A percentile compares a stretch with the other conserved stretches of the same genome.
Conservation (phyloP, 1,140 invertebrate species). For the Rhagoletis pomonella region DNA sequence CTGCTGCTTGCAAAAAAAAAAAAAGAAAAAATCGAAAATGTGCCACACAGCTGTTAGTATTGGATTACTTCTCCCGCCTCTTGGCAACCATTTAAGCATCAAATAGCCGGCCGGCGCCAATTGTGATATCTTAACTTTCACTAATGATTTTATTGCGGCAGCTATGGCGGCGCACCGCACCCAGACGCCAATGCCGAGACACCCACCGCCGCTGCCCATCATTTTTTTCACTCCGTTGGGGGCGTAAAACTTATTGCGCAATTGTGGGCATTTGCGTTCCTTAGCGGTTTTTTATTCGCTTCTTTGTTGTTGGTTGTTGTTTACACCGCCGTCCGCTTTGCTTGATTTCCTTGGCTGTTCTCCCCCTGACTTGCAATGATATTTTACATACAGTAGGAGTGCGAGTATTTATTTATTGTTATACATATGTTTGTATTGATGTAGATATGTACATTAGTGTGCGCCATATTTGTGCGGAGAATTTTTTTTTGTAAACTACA, state of each 20-base stretch:
- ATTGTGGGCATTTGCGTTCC: background rate
- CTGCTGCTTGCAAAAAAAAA: background rate
- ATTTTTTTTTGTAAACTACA: too few relatives aligned
- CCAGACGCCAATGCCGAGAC: background rate
- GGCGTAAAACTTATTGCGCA: constrained; percentile 1
- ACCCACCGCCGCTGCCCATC: background rate
- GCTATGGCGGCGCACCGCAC: background rate
- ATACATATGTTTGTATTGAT: too few relatives aligned
- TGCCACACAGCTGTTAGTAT: background rate
- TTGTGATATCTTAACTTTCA: constrained; percentile 19
- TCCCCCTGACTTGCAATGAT: too few relatives aligned
- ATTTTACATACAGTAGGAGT: too few relatives aligned
- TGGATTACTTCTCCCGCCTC: background rate
- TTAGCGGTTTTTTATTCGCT: background rate
- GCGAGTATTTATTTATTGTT: too few relatives aligned
- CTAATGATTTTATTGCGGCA: background rate
- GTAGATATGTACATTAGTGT: too few relatives aligned
- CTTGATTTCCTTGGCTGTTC: background rate
- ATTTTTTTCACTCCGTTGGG: background rate
- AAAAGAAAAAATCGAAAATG: background rate
- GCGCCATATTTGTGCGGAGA: too few relatives aligned
- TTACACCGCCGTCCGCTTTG: background rate
- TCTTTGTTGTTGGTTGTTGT: background rate
- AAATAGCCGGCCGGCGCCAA: background rate
- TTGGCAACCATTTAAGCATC: background rate